Percentiles rank a stretch among this genome's conserved stretches.
Evolutionary conservation across 2,888 invertebrate species (phyloP).

Genomic region (Operophtera brumata): DNA sequence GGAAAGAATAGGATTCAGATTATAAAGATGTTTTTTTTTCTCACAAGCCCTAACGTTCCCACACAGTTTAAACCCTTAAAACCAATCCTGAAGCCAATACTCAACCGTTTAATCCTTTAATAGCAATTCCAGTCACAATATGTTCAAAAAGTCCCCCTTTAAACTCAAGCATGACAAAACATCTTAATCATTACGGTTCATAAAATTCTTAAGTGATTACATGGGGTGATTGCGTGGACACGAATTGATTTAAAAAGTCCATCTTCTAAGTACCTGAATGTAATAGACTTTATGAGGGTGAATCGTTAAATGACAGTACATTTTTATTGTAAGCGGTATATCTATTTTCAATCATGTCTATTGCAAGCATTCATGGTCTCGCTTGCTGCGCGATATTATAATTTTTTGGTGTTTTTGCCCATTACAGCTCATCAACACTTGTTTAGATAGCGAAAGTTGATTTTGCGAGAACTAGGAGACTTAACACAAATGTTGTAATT

Average conservation of each 20-base stretch:
- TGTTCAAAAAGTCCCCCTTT: slow-evolving; percentile 55
- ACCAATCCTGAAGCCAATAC: slow-evolving; percentile 23
- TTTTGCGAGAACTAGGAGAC: no score
- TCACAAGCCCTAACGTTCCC: slow-evolving; percentile 13
- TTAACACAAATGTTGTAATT: no score
- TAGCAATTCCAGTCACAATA: slow-evolving; percentile 75
- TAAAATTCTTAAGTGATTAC: slow-evolving; percentile 80
- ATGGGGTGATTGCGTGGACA: slow-evolving; percentile 68
- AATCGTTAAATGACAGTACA: slow-evolving; percentile 31
- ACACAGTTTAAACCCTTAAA: slow-evolving; percentile 19
- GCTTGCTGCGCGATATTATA: no score
- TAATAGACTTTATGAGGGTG: slow-evolving; percentile 45
- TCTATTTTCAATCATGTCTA: slow-evolving; percentile 21
- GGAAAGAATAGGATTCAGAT: no score
- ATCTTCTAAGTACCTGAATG: slow-evolving; percentile 64
- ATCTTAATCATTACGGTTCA: slow-evolving; percentile 80
- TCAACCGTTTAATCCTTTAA: slow-evolving; percentile 65
- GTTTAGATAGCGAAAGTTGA: no score
- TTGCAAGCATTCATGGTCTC: no score
- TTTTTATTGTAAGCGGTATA: slow-evolving; percentile 24
- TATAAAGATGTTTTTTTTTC: no score
- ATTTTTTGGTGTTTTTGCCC: no score
- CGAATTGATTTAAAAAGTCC: slow-evolving; percentile 73
- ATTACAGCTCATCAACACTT: no score
- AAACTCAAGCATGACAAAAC: slow-evolving; percentile 61